Conservation (phyloP, 2,113 vertebrate genomes). For the Varanus salvator region DNA sequence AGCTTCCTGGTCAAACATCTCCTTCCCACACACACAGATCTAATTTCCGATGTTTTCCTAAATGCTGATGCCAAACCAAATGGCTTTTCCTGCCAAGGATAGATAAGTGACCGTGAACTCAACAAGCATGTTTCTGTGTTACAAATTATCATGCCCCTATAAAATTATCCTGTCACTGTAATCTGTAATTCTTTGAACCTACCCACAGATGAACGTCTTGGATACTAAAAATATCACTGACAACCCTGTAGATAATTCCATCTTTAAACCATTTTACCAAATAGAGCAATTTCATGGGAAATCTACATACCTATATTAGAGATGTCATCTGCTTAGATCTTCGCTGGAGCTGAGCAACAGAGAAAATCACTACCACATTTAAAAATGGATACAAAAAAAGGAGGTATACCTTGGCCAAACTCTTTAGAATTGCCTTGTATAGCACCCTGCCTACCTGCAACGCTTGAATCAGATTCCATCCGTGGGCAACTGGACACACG, state of each 20-base stretch:
- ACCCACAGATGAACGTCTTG: constrained; percentile 20
- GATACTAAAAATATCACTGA: constrained; percentile 26
- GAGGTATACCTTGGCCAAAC: not conserved
- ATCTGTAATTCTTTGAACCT: constrained; percentile 44
- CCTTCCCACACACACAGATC: not conserved
- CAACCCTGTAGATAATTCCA: constrained; percentile 3
- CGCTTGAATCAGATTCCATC: not conserved
- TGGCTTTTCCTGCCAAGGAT: constrained; percentile 55
- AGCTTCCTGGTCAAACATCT: constrained; percentile 18
- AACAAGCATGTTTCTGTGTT: constrained; percentile 50
- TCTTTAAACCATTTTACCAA: not conserved
- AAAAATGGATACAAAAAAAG: not conserved
- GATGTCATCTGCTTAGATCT: not conserved
- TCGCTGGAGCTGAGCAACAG: not conserved
- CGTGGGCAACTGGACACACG: not conserved
- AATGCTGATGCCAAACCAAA: constrained; percentile 65
- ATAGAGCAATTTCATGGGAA: not conserved
- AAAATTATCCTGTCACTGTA: constrained; percentile 35
- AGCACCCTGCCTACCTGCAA: not conserved
- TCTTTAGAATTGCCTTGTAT: not conserved
- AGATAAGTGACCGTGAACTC: constrained; percentile 36
- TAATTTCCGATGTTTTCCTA: constrained; percentile 60
- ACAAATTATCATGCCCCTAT: constrained; percentile 41
- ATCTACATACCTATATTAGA: not conserved
- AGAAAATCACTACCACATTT: not conserved